A percentile compares a stretch with the other conserved stretches of the same genome.
These are phyloP conservation scores for Allygus modestus DNA, from an alignment of 2,888 invertebrate genomes.

Conservation along the genomic window DNA sequence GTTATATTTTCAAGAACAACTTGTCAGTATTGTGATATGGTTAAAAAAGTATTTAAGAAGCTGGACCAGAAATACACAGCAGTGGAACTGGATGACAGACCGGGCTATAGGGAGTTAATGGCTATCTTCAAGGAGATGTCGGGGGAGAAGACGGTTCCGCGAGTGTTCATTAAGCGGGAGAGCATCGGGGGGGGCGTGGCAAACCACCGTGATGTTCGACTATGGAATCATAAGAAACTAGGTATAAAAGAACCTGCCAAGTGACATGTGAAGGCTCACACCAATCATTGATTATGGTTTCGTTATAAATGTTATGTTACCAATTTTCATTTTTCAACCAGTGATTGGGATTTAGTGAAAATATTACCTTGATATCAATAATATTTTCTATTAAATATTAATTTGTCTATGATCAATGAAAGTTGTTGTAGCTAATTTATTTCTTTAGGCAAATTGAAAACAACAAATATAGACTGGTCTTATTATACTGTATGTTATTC, in stretches of 20 bases:
- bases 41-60: constrained; percentile 17
- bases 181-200: background rate
- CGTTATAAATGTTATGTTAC: no score
- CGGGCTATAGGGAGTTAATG: background rate
- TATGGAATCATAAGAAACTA: constrained; percentile 2
- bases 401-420: no score
- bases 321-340: no score
- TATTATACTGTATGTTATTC: no score
- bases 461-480: no score
- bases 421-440: no score
- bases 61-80: background rate
- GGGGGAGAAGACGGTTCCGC: constrained; percentile 7
- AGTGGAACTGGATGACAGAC: constrained; percentile 8
- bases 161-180: constrained; percentile 19
- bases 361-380: no score
- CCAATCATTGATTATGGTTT: background rate
- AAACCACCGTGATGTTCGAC: no score
- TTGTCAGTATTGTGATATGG: constrained; percentile 25
- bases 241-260: background rate
- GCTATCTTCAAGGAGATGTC: background rate
- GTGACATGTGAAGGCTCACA: background rate
- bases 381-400: no score
- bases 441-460: no score
- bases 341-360: no score
- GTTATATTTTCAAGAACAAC: constrained; percentile 31